Base-by-base conservation (phyloP, 2,797 vertebrate species). In the Triplophysa bombifrons region DNA sequence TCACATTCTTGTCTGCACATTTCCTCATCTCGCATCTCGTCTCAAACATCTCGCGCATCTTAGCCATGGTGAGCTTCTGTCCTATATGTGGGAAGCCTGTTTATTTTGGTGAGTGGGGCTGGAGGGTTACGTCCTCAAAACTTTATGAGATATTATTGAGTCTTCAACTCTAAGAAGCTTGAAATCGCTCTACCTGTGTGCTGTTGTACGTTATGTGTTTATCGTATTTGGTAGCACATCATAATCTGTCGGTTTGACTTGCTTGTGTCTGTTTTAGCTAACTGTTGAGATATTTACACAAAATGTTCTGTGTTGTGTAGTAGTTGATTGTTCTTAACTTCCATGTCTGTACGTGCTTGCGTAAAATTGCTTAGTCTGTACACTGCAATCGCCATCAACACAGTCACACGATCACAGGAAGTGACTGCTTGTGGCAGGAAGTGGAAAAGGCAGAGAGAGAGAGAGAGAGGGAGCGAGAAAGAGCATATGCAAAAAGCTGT, bases 61-160 rank as follows among this genome's bases (percentile, higher is more conserved):
- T 72, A 44, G 48, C 70, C 85, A 95, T 95, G 94, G 94, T 95
- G 86, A 90, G 91, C 81, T 95, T 94, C 90, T 96, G 94, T 90
- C 94, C 94, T 74, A 92, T 94, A 86, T 95, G 94, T 87, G 93
- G 92, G 82, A 95, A 95, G 86, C 94, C 94, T 1, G 94, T 96
- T 91, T 95, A 95, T 91, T 95, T 95, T 86, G 95, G 94, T 95
- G 87, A 94, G 94, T 94, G 76, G 19, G 50, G 44, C 55, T 30
- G 66, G 76, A 55, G 10, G 4, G 12, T 6, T 78, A 19, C 3
- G 38, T 51, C 7, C 55, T 50, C 69, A 20, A 68, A 34, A 19
- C 50, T 27, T 16, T 41, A 55, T 66, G 4, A 56, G 22, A 68
- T 51, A 12, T 53, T 64, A 5, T 46, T 41, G 10, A 25, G 30